Evolutionary conservation across 1,140 invertebrate genomes (phyloP).

Genomic region (Ips nitidus): DNA sequence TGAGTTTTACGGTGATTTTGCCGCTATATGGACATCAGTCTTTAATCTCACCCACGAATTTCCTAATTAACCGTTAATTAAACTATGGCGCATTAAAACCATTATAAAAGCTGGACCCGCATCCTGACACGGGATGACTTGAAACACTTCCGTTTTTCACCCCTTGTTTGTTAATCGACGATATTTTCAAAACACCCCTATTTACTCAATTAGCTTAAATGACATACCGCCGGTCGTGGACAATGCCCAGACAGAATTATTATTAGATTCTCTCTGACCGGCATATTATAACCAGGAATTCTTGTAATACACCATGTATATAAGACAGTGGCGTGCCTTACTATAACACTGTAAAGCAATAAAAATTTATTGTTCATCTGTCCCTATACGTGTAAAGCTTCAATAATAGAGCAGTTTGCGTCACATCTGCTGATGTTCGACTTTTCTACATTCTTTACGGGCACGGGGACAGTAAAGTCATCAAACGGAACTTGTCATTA

Average conservation of each 20-base stretch:
- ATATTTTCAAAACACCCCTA: constrained; percentile 36
- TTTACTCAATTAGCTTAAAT: constrained; percentile 33
- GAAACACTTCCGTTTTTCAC: constrained; percentile 13
- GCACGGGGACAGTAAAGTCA: constrained; percentile 23
- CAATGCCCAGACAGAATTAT: constrained; percentile 15
- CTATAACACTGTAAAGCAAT: not conserved
- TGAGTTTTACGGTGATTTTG: constrained; percentile 1
- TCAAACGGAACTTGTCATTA: constrained; percentile 30
- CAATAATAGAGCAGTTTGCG: constrained; percentile 27
- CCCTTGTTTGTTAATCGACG: constrained; percentile 33
- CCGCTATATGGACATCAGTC: not conserved
- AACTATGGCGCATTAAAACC: constrained; percentile 29
- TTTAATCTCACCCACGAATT: constrained; percentile 14
- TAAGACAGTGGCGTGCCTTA: no score
- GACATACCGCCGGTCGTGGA: constrained; percentile 9
- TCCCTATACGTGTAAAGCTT: not conserved
- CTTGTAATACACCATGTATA: not conserved
- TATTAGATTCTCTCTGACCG: constrained; percentile 18
- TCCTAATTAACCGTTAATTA: constrained; percentile 32
- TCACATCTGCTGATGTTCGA: constrained; percentile 25
- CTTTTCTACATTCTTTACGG: constrained; percentile 2
- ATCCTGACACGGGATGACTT: constrained; percentile 23
- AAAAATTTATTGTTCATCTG: constrained; percentile 21
- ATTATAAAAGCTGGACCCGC: constrained; percentile 31
- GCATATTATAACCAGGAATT: not conserved